Evolutionary conservation across 2,797 vertebrate genomes (phyloP), one percentile per base, ranked within the genome.

Genomic region (Eidolon dupreanum): DNA sequence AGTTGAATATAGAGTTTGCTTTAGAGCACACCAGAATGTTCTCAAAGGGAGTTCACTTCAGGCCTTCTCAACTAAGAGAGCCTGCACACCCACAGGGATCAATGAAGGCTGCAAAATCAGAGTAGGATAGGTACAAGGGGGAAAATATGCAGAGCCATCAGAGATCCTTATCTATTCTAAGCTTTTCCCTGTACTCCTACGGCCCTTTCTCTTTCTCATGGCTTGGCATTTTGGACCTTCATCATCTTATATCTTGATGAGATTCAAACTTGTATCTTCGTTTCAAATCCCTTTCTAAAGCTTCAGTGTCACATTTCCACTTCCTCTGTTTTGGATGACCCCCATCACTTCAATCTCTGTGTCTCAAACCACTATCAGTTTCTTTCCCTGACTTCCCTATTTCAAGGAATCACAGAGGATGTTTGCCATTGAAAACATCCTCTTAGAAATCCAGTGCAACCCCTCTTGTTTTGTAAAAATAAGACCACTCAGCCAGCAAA

Each of bases 341-440:
- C 20, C 57, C 26, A 65, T 88, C 66, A 51, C 46, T 53, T 92
- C 95, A 90, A 77, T 93, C 43, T 92, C 81, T 77, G 55, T 90
- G 53, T 86, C 55, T 68, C 82, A 90, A 83, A 93, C 95, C 78
- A 93, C 93, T 95, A 24, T 82, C 28, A 6, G 57, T 93, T 96
- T 97, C 74, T 91, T 78, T 55, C 41, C 12, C 71, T 85, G 53
- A 94, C 77, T 96, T 96, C 88, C 31, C 33, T 95, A 91, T 96
- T 96, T 91, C 77, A 97, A 82, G 91, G 93, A 94, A 51, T 83
- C 79, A 78, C 22, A 78, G 70, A 94, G 63, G 46, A 71, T 89
- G 70, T 91, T 95, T 94, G 43, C 91, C 66, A 65, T 84, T 68
- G 41, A 87, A 92, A 90, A 17, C 41, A 82, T 90, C 66, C 43